A percentile compares a stretch with the other conserved stretches of the same genome.
phyloP scores from a whole-genome alignment of 2,797 vertebrate genomes.

The Chaunax sp. region DNA sequence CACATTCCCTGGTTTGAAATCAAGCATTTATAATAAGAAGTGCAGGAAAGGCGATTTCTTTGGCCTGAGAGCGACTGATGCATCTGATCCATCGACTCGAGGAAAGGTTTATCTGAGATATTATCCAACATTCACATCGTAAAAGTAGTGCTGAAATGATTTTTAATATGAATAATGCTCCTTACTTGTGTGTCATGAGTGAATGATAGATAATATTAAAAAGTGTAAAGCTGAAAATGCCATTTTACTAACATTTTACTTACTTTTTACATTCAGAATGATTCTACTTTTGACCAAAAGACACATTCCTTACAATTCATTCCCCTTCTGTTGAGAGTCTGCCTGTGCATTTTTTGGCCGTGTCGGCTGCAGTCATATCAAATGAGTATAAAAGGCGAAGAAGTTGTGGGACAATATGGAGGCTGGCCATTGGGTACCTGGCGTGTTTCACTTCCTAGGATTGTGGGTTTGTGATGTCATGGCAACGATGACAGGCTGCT shows the following conservation, averaged over 20 bases:
- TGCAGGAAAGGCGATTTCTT: slow-evolving; percentile 62
- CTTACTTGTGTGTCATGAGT: slow-evolving; percentile 33
- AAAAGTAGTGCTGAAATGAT: slow-evolving; percentile 61
- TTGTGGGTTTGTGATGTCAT: slow-evolving; percentile 78
- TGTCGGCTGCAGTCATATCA: slow-evolving; percentile 59
- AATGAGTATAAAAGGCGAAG: slow-evolving; percentile 63
- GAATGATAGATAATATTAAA: slow-evolving; percentile 36
- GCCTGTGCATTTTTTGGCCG: slow-evolving; percentile 52
- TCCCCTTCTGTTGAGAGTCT: slow-evolving; percentile 69
- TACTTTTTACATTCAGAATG: slow-evolving; percentile 44
- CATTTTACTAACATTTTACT: slow-evolving; percentile 24
- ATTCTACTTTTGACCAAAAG: slow-evolving; percentile 53
- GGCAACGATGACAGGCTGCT: slow-evolving; percentile 85
- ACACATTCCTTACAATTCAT: slow-evolving; percentile 38
- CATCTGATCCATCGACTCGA: slow-evolving; percentile 28
- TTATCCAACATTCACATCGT: slow-evolving; percentile 39
- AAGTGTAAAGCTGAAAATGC: slow-evolving; percentile 60
- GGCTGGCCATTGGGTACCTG: slow-evolving; percentile 63
- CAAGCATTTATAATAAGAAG: slow-evolving; percentile 39
- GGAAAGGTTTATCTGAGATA: slow-evolving; percentile 19
- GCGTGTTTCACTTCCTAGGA: slow-evolving; percentile 68
- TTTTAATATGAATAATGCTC: slow-evolving; percentile 44
- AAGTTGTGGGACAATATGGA: slow-evolving; percentile 40
- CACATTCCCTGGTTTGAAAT: slow-evolving; percentile 40
- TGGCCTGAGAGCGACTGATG: slow-evolving; percentile 63